Base-by-base conservation (phyloP, 2,888 invertebrate genomes). In the Eugnorisma glareosa region DNA sequence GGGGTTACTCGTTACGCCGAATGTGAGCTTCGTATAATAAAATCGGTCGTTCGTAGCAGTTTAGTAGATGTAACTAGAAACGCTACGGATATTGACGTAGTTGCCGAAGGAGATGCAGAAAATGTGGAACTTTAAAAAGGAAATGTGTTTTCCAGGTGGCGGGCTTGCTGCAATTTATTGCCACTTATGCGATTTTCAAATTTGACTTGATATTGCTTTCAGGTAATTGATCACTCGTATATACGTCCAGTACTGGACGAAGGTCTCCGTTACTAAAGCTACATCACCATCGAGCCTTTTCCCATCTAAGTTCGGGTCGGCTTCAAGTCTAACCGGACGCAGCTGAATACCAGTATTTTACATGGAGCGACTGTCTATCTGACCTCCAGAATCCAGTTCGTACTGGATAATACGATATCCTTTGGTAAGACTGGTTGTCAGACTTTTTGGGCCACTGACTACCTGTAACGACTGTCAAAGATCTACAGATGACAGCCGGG, bases 1-100 rank as follows among this genome's bases (percentile, higher is more conserved):
- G 86, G 78, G 85, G 86, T 90, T 86, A 82, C 84, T 82, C 79
- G 83, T 85, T 86, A 85, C 83, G 75, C 73, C 77, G 73, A 86
- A 82, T 85, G 81, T 83, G 82, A 82, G 82, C 79, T 81, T 79
- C 80, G 83, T 82, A 80, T 82, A 85, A 85, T 88, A 88, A 88
- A 88, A 81, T 82, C 72, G 82, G 77, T 85, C 80, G 70, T 79
- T 88, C 85, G 78, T 85, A 84, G 77, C 79, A 85, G 75, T 85
- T 85, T 75, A 72, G 76, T 76, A 75, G 77, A 79, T 84, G 80
- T 86, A 76, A 82, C 76, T 81, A 74, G 74, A 76, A 76, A 70
- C 3, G 70, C 78, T 82, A 75, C 68, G 72, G 45, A 74, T 85
- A 76, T 77, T 74, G 70, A 75, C 79, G 76, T 64, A 72, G 74